Base-by-base conservation (phyloP, 2,888 invertebrate species). In the Danaus chrysippus region DNA sequence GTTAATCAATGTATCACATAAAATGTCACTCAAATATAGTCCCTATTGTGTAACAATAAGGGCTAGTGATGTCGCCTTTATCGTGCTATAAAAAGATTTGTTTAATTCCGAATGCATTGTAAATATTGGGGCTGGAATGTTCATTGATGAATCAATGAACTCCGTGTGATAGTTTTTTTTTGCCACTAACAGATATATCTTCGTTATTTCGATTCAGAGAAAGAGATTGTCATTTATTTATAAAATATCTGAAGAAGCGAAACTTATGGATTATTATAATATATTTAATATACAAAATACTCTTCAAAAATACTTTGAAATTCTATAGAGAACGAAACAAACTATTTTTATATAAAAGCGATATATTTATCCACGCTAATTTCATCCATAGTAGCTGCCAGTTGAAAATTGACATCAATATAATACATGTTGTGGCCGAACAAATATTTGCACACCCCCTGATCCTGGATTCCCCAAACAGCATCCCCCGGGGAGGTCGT, bases 401-500 rank as follows among this genome's bases (percentile, higher is more conserved):
- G 23, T 34, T 2, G 23, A 17, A 9, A n/a, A 10, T 9, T 13
- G 17, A 49, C 49, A 15, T 17, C n/a, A 49, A 10, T 6, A 34
- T 34, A 1, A 41, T 13, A 56, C 60, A 62, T 63, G 56, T 59
- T 58, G 58, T 54, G 55, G 56, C 46, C 46, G 57, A 58, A 49
- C 46, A 42, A 64, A 64, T 58, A 61, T 61, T 60, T 54, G 61
- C 23, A 62, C 61, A 59, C 58, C 46, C 49, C 58, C 59, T 53
- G 53, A 17, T 49, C 42, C n/a, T 19, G 9, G 19, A 49, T 55
- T 49, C 54, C 54, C 49, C 15, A 34, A 34, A 34, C 23, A 6
- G 23, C 23, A 34, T 59, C 71, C 81, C 69, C 72, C 6, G 44
- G 79, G 77, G 83, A 78, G 62, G 58, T 62, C 68, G 68, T 70